These are phyloP conservation scores for Oreochromis tanganicae DNA, from an alignment of 2,113 vertebrate genomes.

Conservation along the genomic window DNA sequence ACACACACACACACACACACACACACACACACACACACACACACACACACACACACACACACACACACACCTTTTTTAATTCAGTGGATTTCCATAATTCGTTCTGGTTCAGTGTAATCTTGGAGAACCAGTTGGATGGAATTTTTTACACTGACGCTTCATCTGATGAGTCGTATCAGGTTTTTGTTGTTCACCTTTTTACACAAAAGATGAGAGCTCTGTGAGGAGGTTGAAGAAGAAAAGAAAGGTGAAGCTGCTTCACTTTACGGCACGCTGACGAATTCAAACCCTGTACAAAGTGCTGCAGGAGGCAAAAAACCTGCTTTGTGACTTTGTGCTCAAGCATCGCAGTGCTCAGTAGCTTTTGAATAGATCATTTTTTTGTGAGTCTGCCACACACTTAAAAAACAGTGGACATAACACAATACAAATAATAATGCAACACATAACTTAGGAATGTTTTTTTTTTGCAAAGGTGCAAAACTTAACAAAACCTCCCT, in stretches of 20 bases:
- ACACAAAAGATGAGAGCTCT: neutral
- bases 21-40: too few relatives aligned
- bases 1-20: too few relatives aligned
- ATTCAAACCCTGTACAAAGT: neutral
- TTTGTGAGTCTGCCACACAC: neutral
- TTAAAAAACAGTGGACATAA: neutral
- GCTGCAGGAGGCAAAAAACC: neutral
- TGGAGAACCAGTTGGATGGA: slow-evolving; percentile 38
- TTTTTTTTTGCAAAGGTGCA: neutral
- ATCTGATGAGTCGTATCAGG: slow-evolving; percentile 1
- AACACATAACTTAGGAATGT: neutral
- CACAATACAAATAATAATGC: neutral
- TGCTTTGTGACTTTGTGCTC: neutral
- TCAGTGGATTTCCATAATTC: slow-evolving; percentile 34
- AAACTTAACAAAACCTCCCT: neutral
- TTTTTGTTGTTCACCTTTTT: slow-evolving; percentile 10
- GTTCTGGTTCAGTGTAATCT: slow-evolving; percentile 15
- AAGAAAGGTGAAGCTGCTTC: neutral
- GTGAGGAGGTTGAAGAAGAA: neutral
- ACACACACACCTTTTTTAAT: neutral
- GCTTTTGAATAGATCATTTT: neutral
- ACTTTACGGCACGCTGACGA: neutral
- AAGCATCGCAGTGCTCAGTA: neutral
- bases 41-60: neutral
- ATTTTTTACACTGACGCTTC: slow-evolving; percentile 2